These are phyloP conservation scores for Drosophila formosana DNA, from an alignment of 2,888 invertebrate genomes.

Conservation along the genomic window DNA sequence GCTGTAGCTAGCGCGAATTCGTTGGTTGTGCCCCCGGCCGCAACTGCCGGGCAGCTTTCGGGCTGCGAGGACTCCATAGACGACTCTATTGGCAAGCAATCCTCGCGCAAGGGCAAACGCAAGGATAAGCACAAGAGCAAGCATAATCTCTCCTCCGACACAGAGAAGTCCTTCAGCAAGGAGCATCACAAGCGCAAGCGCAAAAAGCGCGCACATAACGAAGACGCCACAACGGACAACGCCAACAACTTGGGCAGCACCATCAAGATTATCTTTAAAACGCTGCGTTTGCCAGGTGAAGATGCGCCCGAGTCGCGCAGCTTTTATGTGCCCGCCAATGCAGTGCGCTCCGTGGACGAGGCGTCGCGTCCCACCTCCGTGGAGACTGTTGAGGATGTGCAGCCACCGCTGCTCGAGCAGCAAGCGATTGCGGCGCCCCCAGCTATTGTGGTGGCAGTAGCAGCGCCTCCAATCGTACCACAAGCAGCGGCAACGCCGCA, in stretches of 20 bases:
- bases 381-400: constrained; percentile 84
- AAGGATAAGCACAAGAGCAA: constrained; percentile 92
- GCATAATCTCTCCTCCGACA: constrained; percentile 86
- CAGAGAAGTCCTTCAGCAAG: constrained; percentile 88
- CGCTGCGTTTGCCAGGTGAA: constrained; percentile 85
- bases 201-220: constrained; percentile 89
- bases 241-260: constrained; percentile 82
- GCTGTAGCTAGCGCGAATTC: constrained; percentile 22
- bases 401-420: constrained; percentile 29
- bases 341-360: constrained; percentile 84
- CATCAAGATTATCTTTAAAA: constrained; percentile 90
- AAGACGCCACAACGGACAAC: constrained; percentile 68
- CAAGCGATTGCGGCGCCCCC: background rate
- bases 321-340: constrained; percentile 90
- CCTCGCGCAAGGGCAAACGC: constrained; percentile 88
- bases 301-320: constrained; percentile 93
- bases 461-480: constrained; percentile 6
- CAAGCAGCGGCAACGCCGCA: constrained; percentile 18
- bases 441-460: constrained; percentile 14
- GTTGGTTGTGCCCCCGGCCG: constrained; percentile 49
- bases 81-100: constrained; percentile 66
- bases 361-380: constrained; percentile 84
- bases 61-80: constrained; percentile 70
- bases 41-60: constrained; percentile 40
- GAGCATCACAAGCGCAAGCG: constrained; percentile 91